Base-by-base conservation (phyloP, 2,888 invertebrate species). In the Sialis fuliginosa region DNA sequence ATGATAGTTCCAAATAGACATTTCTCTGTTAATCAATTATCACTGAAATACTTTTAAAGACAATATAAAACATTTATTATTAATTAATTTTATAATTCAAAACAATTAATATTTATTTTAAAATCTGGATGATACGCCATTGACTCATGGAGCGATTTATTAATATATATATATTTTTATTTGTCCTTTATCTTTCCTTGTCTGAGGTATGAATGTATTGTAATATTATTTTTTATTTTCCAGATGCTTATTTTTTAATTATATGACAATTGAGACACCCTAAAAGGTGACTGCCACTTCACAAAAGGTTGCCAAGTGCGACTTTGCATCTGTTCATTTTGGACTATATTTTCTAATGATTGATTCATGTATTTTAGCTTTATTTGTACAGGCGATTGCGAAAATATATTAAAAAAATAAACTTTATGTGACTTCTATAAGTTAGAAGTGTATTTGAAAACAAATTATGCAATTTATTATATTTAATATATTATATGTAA, bases 381-480 rank as follows among this genome's bases (percentile, higher is more conserved):
- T 63, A 63, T 61, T 60, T 64, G 63, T 63, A 64, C 63, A 64
- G 63, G 59, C 42, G 30, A 47, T 47, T 33, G 33, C 12, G 42
- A 31, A 42, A 42, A 22, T 34, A 39, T 12, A 33, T 13, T 33
- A 39, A 45, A 12, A 34, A 39, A 34, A 39, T n/a, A 40, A 32
- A 44, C 13, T 9, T 35, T 33, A 34, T 34, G 41, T 31, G 31
- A 41, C 32, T 43, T 43, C 10, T 31, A 10, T 30, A 33, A 33
- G n/a, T 33, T 22, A 34, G 45, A 32, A 30, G 39, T 39, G 13
- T 34, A 46, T 30, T 31, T 37, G 35, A 41, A 35, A 47, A 42
- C 33, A 47, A 40, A 31, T 34, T 13, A 42, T 22, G 31, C 42
- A 42, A 42, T 42, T 31, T 42, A 34, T 42, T 42, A 47, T 47